Percentiles rank a stretch among this genome's conserved stretches.
Evolutionary conservation across 2,113 vertebrate genomes (phyloP).

Genomic region (Stigmatopora argus): DNA sequence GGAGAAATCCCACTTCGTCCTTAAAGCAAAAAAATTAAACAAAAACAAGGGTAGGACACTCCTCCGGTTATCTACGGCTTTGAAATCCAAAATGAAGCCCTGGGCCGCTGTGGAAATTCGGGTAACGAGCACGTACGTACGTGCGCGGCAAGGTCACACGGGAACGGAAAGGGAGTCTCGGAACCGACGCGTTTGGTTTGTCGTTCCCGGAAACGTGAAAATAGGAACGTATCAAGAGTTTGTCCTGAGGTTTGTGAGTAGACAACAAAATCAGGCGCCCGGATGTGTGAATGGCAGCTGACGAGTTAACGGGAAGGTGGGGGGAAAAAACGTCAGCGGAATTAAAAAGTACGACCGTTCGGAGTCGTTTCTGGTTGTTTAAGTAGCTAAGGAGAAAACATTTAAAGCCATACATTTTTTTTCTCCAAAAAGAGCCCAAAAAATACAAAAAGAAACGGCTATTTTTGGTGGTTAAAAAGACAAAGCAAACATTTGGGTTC

Average conservation of each 20-base stretch:
- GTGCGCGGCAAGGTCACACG: slow-evolving; percentile 4
- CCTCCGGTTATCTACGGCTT: slow-evolving; percentile 43
- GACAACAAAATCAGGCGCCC: background rate
- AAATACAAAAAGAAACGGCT: background rate
- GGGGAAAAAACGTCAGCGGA: no score
- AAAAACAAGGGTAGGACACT: slow-evolving; percentile 20
- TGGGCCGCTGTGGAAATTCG: slow-evolving; percentile 18
- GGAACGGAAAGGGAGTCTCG: background rate
- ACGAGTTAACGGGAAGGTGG: no score
- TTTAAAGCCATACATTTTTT: no score
- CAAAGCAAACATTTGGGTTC: slow-evolving; percentile 18
- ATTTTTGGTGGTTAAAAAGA: slow-evolving; percentile 50
- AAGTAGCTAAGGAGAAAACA: background rate
- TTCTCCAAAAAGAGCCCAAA: background rate
- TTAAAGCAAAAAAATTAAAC: slow-evolving; percentile 29
- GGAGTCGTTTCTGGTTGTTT: background rate
- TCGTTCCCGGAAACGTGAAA: slow-evolving; percentile 14
- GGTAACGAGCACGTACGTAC: slow-evolving; percentile 9
- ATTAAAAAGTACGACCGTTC: no score
- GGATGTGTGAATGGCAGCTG: no score
- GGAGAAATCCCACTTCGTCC: slow-evolving; percentile 44
- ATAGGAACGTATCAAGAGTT: slow-evolving; percentile 16
- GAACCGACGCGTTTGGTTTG: slow-evolving; percentile 12
- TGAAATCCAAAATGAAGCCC: slow-evolving; percentile 24
- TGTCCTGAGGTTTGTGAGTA: slow-evolving; percentile 35